A percentile compares a stretch with the other conserved stretches of the same genome.
These are phyloP conservation scores for Mungos mungo DNA, from an alignment of 2,113 vertebrate species.

Conservation along the genomic window DNA sequence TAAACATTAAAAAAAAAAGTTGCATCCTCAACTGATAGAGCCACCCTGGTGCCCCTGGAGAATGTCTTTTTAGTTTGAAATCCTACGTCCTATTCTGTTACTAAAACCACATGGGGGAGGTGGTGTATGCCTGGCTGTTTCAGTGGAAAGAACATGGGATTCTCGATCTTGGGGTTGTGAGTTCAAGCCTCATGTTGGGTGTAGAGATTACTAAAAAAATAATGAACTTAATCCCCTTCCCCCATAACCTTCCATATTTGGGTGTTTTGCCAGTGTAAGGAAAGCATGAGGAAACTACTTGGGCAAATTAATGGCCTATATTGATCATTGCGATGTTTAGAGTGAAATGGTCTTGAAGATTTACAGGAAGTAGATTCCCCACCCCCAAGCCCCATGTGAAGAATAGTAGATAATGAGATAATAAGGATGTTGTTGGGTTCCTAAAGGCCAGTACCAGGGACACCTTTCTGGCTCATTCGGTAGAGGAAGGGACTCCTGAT, in stretches of 20 bases:
- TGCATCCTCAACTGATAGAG: too few relatives aligned
- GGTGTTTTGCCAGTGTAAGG: conserved; percentile 1
- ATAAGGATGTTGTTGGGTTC: not conserved
- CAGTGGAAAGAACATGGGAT: not conserved
- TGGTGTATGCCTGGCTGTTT: not conserved
- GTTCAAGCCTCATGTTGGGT: not conserved
- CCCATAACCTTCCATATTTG: not conserved
- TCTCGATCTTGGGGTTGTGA: not conserved
- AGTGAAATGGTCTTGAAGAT: not conserved
- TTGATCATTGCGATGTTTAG: not conserved
- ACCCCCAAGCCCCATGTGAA: not conserved
- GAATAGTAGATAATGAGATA: not conserved
- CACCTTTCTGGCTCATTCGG: not conserved
- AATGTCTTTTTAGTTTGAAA: not conserved
- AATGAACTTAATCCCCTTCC: not conserved
- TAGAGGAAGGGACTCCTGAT: not conserved
- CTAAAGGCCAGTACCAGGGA: conserved; percentile 12
- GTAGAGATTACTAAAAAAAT: not conserved
- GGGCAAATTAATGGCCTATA: conserved; percentile 4
- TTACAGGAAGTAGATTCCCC: not conserved
- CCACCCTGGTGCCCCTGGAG: too few relatives aligned
- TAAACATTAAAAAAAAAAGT: too few relatives aligned
- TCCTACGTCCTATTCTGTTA: not conserved
- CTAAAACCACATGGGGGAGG: too few relatives aligned
- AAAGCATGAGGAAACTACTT: not conserved